Base-by-base conservation (phyloP, 2,888 invertebrate species). In the Sesia apiformis region DNA sequence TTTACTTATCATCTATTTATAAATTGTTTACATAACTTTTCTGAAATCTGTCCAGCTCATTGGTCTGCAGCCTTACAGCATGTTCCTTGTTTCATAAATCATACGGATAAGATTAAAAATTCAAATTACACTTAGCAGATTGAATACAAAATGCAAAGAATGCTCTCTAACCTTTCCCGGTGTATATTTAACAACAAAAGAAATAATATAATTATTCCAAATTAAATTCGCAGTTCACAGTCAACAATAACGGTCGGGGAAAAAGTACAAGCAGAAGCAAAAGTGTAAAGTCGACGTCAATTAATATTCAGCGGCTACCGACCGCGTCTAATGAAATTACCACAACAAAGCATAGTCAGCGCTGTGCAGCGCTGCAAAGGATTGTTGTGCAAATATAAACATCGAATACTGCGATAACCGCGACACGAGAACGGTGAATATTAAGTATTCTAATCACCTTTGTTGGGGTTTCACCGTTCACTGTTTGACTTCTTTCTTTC, bases 341-440 rank as follows among this genome's bases (percentile, higher is more conserved):
- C 86, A 83, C 86, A 81, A 86, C 85, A 86, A 86, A 85, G 86
- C 77, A 69, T 62, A 60, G 64, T 63, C 66, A 66, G 66, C 72
- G 70, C 52, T 40, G 52, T 43, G 38, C 54, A 53, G 56, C 53
- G 52, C 56, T 73, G 73, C 68, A 63, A 66, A 66, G 72, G 74
- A 78, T 84, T 81, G 80, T 78, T 81, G 80, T 79, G 81, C 78
- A 81, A 85, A 85, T 84, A 80, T 78, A 81, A 81, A 81, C 83
- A 84, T 83, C 76, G 83, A 84, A 78, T 81, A 68, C 74, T 66
- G 70, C 78, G 74, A 78, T 81, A 76, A 75, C 76, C 73, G 70
- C 64, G 61, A 59, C 55, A 52, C 55, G 54, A 60, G 59, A 59
- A 56, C 61, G 57, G 57, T 57, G 62, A 61, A 65, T 66, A 65